Conservation (phyloP, 2,888 invertebrate genomes). For the Andrena flavipes region DNA sequence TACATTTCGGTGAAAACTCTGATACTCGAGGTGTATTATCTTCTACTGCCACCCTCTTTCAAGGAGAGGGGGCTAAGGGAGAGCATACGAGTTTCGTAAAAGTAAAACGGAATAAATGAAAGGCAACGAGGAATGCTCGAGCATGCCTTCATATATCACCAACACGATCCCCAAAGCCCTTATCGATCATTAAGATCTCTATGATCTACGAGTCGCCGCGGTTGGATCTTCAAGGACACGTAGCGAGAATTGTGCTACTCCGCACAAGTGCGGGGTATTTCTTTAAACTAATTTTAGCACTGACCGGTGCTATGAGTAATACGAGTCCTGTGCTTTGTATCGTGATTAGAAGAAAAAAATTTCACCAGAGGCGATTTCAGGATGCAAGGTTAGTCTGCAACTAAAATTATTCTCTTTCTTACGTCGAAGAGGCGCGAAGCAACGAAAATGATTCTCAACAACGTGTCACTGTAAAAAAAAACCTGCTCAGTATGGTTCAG, state of each 20-base stretch:
- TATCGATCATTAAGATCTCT: slow-evolving; percentile 57
- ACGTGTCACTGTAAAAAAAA: background rate
- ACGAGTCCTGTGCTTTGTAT: background rate
- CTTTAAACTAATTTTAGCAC: slow-evolving; percentile 47
- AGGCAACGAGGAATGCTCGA: slow-evolving; percentile 27
- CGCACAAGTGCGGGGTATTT: slow-evolving; percentile 24
- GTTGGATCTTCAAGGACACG: slow-evolving; percentile 63
- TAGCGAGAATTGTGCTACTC: slow-evolving; percentile 52
- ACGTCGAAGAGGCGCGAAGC: too few relatives aligned
- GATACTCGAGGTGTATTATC: slow-evolving; percentile 19
- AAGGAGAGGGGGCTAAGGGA: background rate
- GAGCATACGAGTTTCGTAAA: slow-evolving; percentile 15
- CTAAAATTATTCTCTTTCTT: too few relatives aligned
- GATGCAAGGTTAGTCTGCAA: background rate
- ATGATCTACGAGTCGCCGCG: slow-evolving; percentile 56
- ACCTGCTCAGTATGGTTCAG: background rate
- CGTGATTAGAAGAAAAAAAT: background rate
- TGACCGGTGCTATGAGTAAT: slow-evolving; percentile 25
- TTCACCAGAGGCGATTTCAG: background rate
- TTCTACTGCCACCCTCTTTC: background rate
- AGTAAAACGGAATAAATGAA: slow-evolving; percentile 34
- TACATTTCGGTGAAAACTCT: background rate
- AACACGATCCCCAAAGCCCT: slow-evolving; percentile 38
- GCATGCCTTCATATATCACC: slow-evolving; percentile 19
- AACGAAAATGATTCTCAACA: too few relatives aligned